Evolutionary conservation across 2,888 invertebrate genomes (phyloP).

Genomic region (Conomelus anceps): DNA sequence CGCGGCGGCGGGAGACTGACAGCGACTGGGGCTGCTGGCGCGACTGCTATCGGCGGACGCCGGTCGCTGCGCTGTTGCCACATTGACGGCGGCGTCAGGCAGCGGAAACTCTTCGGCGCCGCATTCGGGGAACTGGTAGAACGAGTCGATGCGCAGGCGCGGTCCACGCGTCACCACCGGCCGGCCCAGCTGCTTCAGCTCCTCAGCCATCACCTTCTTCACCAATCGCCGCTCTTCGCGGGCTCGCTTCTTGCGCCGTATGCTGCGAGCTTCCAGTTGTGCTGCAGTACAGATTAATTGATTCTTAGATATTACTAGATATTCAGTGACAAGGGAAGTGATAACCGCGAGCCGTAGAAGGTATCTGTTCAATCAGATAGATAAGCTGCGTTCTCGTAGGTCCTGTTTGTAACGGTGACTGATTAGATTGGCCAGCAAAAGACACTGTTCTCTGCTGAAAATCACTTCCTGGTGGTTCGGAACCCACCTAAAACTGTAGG

Average conservation of each 20-base stretch:
- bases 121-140: slow-evolving; percentile 52
- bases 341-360: no score
- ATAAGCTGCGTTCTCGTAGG: no score
- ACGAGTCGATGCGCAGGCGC: slow-evolving; percentile 58
- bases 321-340: background rate
- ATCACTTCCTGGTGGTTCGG: no score
- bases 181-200: slow-evolving; percentile 64
- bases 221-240: slow-evolving; percentile 75
- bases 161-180: slow-evolving; percentile 44
- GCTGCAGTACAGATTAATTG: no score
- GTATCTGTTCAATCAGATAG: no score
- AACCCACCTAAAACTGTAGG: no score
- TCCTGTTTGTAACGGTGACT: no score
- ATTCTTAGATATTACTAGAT: background rate
- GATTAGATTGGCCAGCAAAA: no score
- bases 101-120: slow-evolving; percentile 29
- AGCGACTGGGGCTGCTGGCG: slow-evolving; percentile 22
- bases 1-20: slow-evolving; percentile 14
- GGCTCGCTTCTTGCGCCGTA: slow-evolving; percentile 60
- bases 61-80: slow-evolving; percentile 30
- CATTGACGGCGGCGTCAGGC: slow-evolving; percentile 40
- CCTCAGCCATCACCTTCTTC: slow-evolving; percentile 64
- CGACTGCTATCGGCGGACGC: slow-evolving; percentile 29
- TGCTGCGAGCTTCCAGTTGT: slow-evolving; percentile 65
- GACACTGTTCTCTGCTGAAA: no score